Evolutionary conservation across 2,113 vertebrate species (phyloP).

Genomic region (Pungitius pungitius): DNA sequence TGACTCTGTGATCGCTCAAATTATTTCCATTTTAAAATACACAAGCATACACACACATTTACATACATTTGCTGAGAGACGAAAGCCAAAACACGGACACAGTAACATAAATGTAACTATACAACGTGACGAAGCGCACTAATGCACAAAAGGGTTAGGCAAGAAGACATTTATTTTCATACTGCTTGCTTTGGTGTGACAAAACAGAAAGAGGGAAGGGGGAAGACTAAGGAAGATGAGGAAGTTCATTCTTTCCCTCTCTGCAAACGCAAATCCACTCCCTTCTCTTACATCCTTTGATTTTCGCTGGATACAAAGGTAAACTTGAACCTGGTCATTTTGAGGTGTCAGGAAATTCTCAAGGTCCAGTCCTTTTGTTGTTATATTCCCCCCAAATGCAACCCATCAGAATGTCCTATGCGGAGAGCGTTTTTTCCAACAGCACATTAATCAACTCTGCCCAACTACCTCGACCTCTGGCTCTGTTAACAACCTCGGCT

Average conservation of each 20-base stretch:
- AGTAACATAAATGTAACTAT: neutral
- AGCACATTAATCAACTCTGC: constrained; percentile 69
- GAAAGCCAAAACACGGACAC: constrained; percentile 9
- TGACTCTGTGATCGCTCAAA: constrained; percentile 84
- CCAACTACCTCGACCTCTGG: constrained; percentile 52
- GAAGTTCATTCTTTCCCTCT: constrained; percentile 11
- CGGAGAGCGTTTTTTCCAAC: constrained; percentile 34
- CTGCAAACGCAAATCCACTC: constrained; percentile 6
- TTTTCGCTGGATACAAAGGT: constrained; percentile 19
- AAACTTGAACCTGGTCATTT: constrained; percentile 14
- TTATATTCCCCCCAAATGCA: constrained; percentile 7
- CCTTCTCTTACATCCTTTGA: constrained; percentile 19
- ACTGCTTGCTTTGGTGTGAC: constrained; percentile 56
- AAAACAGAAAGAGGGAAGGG: constrained; percentile 22
- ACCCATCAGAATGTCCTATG: constrained; percentile 21
- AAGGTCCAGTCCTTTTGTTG: constrained; percentile 42
- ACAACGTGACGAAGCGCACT: constrained; percentile 2
- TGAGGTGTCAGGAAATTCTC: constrained; percentile 25
- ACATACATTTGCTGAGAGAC: constrained; percentile 44
- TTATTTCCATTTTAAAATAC: constrained; percentile 79
- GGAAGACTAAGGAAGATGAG: neutral
- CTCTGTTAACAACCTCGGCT: constrained; percentile 41
- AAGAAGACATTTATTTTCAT: constrained; percentile 55
- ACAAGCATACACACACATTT: constrained; percentile 50
- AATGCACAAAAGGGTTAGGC: constrained; percentile 7